Base-by-base conservation (phyloP, 37 sponge, comb jelly and placozoan genomes). In the Crambe crambe region DNA sequence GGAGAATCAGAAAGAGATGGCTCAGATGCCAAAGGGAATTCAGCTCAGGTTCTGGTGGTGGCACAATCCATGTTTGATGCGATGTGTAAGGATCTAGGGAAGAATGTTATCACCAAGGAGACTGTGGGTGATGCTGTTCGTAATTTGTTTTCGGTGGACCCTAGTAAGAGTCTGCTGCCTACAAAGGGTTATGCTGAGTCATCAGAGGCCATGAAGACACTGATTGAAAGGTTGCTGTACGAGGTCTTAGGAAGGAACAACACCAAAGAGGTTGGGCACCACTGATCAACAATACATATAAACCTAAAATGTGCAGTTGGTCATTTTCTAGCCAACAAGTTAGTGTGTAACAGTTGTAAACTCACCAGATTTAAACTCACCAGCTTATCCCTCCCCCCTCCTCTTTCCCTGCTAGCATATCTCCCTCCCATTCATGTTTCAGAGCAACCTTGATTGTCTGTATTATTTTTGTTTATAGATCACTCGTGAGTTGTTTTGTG, bases 1-100 rank as follows among this genome's bases (percentile, higher is more conserved):
- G 12, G 9, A 6, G 6, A 6, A 6, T 47, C 10, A 47, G 51
- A 47, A 47, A 47, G 51, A 12, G 12, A 47, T 6, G 54, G 31
- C 37, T 64, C 72, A 2, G 39, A 78, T 18, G 54, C 79, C 29
- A 72, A 30, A 18, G 75, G 44, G 39, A 67, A 26, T 23, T 80
- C 73, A 54, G 41, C 63, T 10, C 82, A 80, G 26, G 64, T 82
- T 37, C 18, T 36, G 17, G 20, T 25, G 15, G 79, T 77, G 26
- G 88, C 83, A 37, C 67, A 75, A 56, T 56, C 32, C 2, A 88
- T 88, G 77, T 88, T 88, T 54, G 0, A 6, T 18, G 42, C 29
- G 38, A 82, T 88, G 83, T 77, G 78, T 23, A 37, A 61, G 12
- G 81, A 41, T 22, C 38, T 35, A 18, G 32, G 38, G 23, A 8